Evolutionary conservation across 2,797 vertebrate species (phyloP), one percentile per base, ranked within the genome.

Genomic region (Picus viridis): DNA sequence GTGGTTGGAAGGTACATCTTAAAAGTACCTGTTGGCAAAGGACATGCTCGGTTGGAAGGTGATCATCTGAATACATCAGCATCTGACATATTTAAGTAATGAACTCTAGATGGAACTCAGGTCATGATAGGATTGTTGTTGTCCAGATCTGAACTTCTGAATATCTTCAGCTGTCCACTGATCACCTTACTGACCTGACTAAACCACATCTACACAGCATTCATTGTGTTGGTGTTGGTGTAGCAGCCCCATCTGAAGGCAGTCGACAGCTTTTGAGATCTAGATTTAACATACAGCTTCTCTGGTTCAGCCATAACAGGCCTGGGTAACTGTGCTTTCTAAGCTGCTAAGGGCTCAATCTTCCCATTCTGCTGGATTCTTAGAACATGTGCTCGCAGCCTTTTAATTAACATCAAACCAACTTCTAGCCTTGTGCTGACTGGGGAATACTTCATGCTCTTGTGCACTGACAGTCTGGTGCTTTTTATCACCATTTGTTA

Each of bases 341-440:
- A 71, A 79, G 84, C 82, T 91, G 13, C 81, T 88, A 47, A 58
- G 14, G 12, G 71, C 80, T 93, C 90, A 89, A 3, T 68, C 79
- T 95, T 54, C 71, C 82, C 17, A 7, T 77, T 93, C 57, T 91
- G 22, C 57, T 12, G 36, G 51, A 27, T 65, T 77, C 69, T 76
- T 64, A 29, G 45, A 92, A 34, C 54, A 34, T 89, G 56, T 43
- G 27, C 30, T 64, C 34, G 68, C 51, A 80, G 57, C 57, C 45
- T 85, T 91, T 72, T 73, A 83, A 91, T 94, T 90, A 39, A 78
- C 64, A 34, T 24, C 69, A 17, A 67, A 94, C 43, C 69, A 93
- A 47, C 32, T 82, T 57, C 27, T 59, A 7, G 78, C 65, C 56
- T 88, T 87, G 53, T 74, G 9, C 41, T 80, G 67, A 62, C 78